phyloP scores from a whole-genome alignment of 1,140 invertebrate genomes.

The Brachionus calyciflorus region DNA sequence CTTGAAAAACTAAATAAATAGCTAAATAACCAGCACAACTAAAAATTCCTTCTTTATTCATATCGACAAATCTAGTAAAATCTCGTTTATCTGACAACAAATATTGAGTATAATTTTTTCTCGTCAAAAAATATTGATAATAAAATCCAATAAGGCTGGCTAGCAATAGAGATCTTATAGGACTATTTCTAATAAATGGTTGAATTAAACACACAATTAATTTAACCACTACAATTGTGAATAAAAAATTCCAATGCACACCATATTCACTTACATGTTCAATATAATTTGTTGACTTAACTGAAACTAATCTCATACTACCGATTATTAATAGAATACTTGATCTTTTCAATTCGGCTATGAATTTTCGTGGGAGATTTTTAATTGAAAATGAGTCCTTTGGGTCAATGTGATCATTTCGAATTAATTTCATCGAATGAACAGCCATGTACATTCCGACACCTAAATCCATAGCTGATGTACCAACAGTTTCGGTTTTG shows the following conservation, averaged over 20 bases:
- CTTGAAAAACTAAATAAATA: constrained; percentile 68
- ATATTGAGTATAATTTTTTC: constrained; percentile 68
- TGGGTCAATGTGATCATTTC: background rate
- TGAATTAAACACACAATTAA: background rate
- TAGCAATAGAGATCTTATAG: background rate
- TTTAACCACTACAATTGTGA: constrained; percentile 64
- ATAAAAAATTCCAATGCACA: constrained; percentile 93
- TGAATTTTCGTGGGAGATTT: too few relatives aligned
- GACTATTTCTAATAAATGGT: constrained; percentile 49
- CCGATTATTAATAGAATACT: constrained; percentile 66
- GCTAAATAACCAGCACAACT: constrained; percentile 78
- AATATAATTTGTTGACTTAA: constrained; percentile 70
- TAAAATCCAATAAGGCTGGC: constrained; percentile 64
- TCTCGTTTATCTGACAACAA: constrained; percentile 66
- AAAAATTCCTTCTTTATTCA: constrained; percentile 84
- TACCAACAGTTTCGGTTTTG: constrained; percentile 39
- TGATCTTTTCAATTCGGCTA: constrained; percentile 1
- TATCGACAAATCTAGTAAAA: constrained; percentile 68
- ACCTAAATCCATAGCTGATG: constrained; percentile 36
- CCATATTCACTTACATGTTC: constrained; percentile 87
- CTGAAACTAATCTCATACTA: constrained; percentile 64
- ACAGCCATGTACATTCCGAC: constrained; percentile 24
- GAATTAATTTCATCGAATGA: constrained; percentile 40
- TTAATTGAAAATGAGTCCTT: background rate
- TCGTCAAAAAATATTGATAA: constrained; percentile 70